Percentiles rank a stretch among this genome's conserved stretches.
Evolutionary conservation across 2,888 invertebrate species (phyloP).

Genomic region (Meteorus cinctellus): DNA sequence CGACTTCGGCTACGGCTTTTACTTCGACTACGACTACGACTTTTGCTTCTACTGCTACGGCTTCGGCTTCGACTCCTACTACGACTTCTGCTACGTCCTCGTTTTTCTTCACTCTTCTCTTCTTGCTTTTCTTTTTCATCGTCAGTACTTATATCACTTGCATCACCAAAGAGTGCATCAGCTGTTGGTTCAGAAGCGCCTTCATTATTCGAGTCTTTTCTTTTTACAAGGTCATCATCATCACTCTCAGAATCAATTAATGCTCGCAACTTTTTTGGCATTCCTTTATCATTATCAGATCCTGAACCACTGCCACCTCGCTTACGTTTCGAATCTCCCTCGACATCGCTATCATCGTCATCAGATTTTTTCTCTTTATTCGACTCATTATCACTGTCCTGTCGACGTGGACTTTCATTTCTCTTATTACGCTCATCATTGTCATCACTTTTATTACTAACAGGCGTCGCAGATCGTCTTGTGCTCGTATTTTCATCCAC

Average conservation of each 20-base stretch:
- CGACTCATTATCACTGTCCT: conserved; percentile 61
- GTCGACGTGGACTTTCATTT: conserved; percentile 58
- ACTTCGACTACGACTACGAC: conserved; percentile 72
- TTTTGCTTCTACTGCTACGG: conserved; percentile 70
- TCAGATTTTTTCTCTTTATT: conserved; percentile 45
- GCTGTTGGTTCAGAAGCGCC: conserved; percentile 78
- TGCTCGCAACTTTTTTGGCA: conserved; percentile 73
- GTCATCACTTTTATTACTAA: conserved; percentile 57
- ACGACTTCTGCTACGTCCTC: conserved; percentile 71
- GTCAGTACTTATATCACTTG: conserved; percentile 93
- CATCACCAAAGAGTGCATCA: conserved; percentile 93
- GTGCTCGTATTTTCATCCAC: background rate
- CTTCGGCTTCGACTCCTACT: conserved; percentile 71
- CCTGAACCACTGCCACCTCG: conserved; percentile 62
- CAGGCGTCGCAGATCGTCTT: conserved; percentile 45
- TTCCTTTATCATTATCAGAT: conserved; percentile 64
- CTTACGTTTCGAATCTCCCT: conserved; percentile 67
- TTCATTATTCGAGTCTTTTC: conserved; percentile 63
- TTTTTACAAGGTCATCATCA: conserved; percentile 74
- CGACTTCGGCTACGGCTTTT: conserved; percentile 63
- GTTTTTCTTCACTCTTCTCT: conserved; percentile 64
- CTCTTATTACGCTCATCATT: conserved; percentile 44
- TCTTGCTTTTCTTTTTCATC: conserved; percentile 77
- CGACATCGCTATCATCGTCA: conserved; percentile 72
- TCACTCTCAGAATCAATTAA: conserved; percentile 83